Evolutionary conservation across 2,797 vertebrate species (phyloP).

Genomic region (Lepus townsendii): DNA sequence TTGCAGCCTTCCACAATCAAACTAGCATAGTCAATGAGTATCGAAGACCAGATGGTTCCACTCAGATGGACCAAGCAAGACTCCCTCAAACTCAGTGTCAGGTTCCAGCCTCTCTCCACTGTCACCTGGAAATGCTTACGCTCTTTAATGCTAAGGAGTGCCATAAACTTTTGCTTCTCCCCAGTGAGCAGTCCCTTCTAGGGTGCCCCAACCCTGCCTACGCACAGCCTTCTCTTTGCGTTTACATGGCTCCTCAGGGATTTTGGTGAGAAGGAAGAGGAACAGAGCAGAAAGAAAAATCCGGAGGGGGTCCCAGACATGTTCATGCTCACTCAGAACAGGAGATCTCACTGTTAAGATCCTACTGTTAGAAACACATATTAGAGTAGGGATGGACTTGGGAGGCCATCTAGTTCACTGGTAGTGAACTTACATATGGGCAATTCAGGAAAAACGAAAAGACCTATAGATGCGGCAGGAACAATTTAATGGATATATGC

Average conservation of each 20-base stretch:
- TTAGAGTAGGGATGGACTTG: background rate
- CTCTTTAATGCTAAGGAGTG: background rate
- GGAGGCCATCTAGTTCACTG: background rate
- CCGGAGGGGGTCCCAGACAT: background rate
- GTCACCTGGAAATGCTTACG: slow-evolving; percentile 32
- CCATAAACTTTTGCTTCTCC: background rate
- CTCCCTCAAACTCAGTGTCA: background rate
- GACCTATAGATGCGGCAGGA: background rate
- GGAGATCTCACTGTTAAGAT: background rate
- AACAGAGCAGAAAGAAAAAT: slow-evolving; percentile 9
- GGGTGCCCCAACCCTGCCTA: background rate
- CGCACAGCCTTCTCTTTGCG: background rate
- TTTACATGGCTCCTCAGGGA: background rate
- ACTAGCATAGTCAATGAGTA: background rate
- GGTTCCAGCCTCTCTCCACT: slow-evolving; percentile 14
- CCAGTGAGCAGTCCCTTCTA: background rate
- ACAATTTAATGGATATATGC: background rate
- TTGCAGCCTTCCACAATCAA: slow-evolving; percentile 63
- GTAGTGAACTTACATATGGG: background rate
- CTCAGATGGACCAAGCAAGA: slow-evolving; percentile 56
- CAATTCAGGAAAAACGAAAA: slow-evolving; percentile 45
- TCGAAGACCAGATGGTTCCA: slow-evolving; percentile 66
- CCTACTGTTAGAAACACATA: background rate
- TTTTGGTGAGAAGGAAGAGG: background rate
- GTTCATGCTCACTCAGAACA: background rate